Evolutionary conservation across 2,113 vertebrate species (phyloP), one percentile per base, ranked within the genome.

Genomic region (Sorex fumeus): DNA sequence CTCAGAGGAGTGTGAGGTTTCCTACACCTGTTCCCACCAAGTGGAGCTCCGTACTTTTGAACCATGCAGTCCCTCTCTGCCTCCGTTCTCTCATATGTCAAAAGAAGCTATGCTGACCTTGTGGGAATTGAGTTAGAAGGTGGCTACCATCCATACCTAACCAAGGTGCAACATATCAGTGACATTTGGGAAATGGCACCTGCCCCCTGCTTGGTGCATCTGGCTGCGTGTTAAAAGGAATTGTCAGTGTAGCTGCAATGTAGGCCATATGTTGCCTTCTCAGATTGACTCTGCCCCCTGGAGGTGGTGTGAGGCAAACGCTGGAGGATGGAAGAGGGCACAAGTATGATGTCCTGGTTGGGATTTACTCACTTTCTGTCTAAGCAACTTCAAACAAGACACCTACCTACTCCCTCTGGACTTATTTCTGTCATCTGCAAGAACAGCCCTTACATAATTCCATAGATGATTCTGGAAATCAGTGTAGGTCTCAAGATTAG

Each of bases 141-240:
- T 8, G 0, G 12, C n/a, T 5, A 28, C 30, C 45, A 19, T 83
- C 23, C 53, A 13, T 15, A 53, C 53, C 53, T 19, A 64, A 69
- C 23, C 27, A 19, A 11, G 25, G 32, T 13, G 12, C 69, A 57
- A 72, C 91, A 60, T 18, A n/a, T 4, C 1, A 45, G n/a, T 8
- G 30, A 40, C 2, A 1, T 45, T 25, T 78, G 83, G 85, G 78
- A 91, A 93, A 83, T 23, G 36, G 4, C 10, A 34, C 84, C 78
- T 94, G 92, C 7, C 40, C 88, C 25, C 70, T 50, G 91, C 18
- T 53, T 13, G 15, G 27, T 36, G 57, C 43, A 72, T 70, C 72
- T 87, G 15, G 3, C 50, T 13, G 50, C 11, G 50, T 53, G 53
- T 53, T 12, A 53, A 53, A 60, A 0, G 70, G 57, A 77, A 27